phyloP scores from a whole-genome alignment of 2,113 vertebrate genomes.

The Rhagologus leucostigma region DNA sequence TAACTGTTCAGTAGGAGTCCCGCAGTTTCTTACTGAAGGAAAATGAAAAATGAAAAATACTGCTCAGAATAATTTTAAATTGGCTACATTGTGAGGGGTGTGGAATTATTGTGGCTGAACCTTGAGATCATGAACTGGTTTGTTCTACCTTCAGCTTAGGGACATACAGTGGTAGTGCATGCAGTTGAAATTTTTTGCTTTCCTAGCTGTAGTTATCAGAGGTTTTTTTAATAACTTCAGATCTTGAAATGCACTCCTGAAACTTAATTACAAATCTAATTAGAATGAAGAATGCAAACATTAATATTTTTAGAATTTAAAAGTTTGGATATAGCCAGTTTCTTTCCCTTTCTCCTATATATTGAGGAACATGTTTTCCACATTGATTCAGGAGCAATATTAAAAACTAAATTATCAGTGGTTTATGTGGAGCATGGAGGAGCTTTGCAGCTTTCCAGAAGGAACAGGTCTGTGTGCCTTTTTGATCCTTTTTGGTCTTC shows the following conservation, averaged over 20 bases:
- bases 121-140: background rate
- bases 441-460: background rate
- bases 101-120: background rate
- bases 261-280: background rate
- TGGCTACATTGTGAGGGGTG: fast-evolving
- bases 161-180: background rate
- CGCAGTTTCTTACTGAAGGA: background rate
- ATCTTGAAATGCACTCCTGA: background rate
- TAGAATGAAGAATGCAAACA: background rate
- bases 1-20: background rate
- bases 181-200: background rate
- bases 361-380: background rate
- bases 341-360: background rate
- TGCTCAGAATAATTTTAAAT: background rate
- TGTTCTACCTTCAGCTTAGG: background rate
- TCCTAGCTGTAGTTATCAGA: background rate
- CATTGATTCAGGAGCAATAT: background rate
- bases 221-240: background rate
- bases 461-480: background rate
- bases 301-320: background rate
- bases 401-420: background rate
- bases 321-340: background rate
- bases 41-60: background rate
- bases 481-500: background rate
- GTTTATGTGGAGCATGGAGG: background rate